Evolutionary conservation across 2,113 vertebrate genomes (phyloP), one percentile per base, ranked within the genome.

Genomic region (Calidris pugnax): DNA sequence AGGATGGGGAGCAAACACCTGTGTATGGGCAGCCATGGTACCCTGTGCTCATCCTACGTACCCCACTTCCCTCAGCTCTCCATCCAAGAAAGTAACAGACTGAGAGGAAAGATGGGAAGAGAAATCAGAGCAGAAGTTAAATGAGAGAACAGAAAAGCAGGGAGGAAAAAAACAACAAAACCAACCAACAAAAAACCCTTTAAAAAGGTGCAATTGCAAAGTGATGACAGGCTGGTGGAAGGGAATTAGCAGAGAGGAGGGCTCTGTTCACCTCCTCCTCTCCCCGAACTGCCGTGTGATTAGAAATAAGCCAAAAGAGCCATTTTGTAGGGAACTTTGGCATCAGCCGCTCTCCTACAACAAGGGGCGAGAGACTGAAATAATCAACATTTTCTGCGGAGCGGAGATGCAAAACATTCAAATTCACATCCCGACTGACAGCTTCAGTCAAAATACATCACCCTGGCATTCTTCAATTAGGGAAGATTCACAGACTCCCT

Each of bases 391-490:
- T 96, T 95, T 85, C 91, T 7, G 4, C 1, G 0, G 73, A 79
- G 56, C 89, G 75, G 91, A 91, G 81, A 95, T 85, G 94, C 94
- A 96, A 96, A 95, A 95, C 94, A 76, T 66, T 91, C 48, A 56
- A 55, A 95, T 64, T 72, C 95, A 39, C 74, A 21, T 96, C 92
- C 56, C 21, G 43, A 3, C 90, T 94, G 95, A 95, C 94, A 96
- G 91, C 18, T 95, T 39, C 87, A 85, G 96, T 97, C 91, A 96
- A 97, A 97, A 97, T 93, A 96, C 87, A 85, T 72, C 91, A 82
- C 81, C 87, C 86, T 94, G 91, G 45, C 8, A 0, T 68, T 92
- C 93, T 79, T 56, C 91, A 91, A 66, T 20, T 72, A 89, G 89
- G 48, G 78, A 55, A 94, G 94, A 94, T 74, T 91, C 91, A 28